These are phyloP conservation scores for Acanthornis magna DNA, from an alignment of 2,797 vertebrate genomes.

Conservation along the genomic window DNA sequence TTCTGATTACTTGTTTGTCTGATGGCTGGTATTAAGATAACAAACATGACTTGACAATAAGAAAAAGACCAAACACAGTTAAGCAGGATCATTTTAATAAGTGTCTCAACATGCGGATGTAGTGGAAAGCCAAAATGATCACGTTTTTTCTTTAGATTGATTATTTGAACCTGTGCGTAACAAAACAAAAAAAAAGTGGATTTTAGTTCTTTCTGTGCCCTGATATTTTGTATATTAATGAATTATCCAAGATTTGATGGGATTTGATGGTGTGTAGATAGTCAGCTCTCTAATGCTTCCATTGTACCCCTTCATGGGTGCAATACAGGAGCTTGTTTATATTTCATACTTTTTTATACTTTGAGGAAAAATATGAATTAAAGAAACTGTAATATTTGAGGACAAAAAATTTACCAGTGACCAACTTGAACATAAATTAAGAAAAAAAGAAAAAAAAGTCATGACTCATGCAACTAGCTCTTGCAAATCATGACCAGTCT, in stretches of 20 bases:
- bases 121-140: slow-evolving; percentile 83
- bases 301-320: slow-evolving; percentile 75
- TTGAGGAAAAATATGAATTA: slow-evolving; percentile 81
- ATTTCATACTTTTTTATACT: slow-evolving; percentile 94
- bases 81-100: slow-evolving; percentile 85
- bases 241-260: slow-evolving; percentile 80
- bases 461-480: slow-evolving; percentile 68
- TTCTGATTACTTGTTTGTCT: slow-evolving; percentile 81
- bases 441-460: slow-evolving; percentile 27
- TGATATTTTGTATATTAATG: slow-evolving; percentile 83
- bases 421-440: slow-evolving; percentile 73
- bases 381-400: slow-evolving; percentile 75
- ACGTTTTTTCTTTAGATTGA: slow-evolving; percentile 81
- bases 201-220: slow-evolving; percentile 85
- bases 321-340: slow-evolving; percentile 86
- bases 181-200: slow-evolving; percentile 81
- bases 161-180: slow-evolving; percentile 80
- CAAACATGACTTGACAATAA: slow-evolving; percentile 76
- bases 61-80: slow-evolving; percentile 81
- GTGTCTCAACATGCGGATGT: slow-evolving; percentile 81
- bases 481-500: slow-evolving; percentile 71
- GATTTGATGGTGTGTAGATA: slow-evolving; percentile 83
- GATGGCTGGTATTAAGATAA: slow-evolving; percentile 77
- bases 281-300: slow-evolving; percentile 80
- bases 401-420: slow-evolving; percentile 69